Evolutionary conservation across 2,888 invertebrate genomes (phyloP).

Genomic region (Eretmocerus hayati): DNA sequence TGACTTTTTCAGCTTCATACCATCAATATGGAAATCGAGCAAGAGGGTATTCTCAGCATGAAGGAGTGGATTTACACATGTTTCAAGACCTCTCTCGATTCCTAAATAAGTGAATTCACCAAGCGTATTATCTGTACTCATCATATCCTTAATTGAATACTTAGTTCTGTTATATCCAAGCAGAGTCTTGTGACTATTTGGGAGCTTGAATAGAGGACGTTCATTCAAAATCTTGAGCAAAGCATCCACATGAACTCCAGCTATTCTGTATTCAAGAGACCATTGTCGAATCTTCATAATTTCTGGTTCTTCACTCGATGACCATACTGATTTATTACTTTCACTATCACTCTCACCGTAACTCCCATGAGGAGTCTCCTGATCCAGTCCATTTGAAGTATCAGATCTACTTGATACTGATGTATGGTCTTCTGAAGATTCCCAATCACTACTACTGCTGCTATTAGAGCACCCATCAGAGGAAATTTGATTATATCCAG

Average conservation of each 20-base stretch:
- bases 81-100: constrained; percentile 17
- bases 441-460: no score
- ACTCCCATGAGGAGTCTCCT: no score
- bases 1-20: constrained; percentile 17
- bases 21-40: constrained; percentile 22
- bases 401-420: no score
- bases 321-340: no score
- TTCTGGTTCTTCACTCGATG: no score
- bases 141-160: constrained; percentile 14
- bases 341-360: no score
- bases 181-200: constrained; percentile 8
- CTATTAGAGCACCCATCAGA: no score
- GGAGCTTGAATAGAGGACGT: constrained; percentile 7
- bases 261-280: constrained; percentile 3
- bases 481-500: no score
- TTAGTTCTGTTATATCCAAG: neutral
- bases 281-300: constrained; percentile 1
- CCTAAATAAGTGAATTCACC: constrained; percentile 23
- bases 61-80: constrained; percentile 12
- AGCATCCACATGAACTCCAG: constrained; percentile 2
- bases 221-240: constrained; percentile 10
- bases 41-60: constrained; percentile 13
- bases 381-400: no score
- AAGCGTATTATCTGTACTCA: neutral
- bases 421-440: no score